Evolutionary conservation across 2,888 invertebrate species (phyloP).

Genomic region (Acleris literana): DNA sequence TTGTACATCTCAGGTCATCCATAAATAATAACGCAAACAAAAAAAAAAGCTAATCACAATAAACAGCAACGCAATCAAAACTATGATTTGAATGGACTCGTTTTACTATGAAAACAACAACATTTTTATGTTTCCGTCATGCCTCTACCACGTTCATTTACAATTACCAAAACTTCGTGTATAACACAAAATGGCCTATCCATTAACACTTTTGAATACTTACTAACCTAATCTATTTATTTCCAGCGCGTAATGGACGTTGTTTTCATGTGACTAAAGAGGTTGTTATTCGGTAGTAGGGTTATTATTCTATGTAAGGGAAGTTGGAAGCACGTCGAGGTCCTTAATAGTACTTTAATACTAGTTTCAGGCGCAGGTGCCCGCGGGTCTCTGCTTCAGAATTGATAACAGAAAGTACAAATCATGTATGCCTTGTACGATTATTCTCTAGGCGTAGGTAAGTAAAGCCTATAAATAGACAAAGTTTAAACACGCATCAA

Average conservation of each 20-base stretch:
- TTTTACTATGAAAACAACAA: slow-evolving; percentile 36
- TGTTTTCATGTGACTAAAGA: background rate
- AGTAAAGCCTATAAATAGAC: background rate
- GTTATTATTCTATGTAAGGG: slow-evolving; percentile 30
- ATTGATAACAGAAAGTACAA: slow-evolving; percentile 30
- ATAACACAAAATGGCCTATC: background rate
- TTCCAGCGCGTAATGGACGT: slow-evolving; percentile 1
- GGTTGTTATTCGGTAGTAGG: slow-evolving; percentile 9
- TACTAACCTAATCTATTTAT: background rate
- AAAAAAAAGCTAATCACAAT: slow-evolving; percentile 33
- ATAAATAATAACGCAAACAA: slow-evolving; percentile 7
- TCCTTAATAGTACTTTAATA: slow-evolving; percentile 37
- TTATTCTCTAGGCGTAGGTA: slow-evolving; percentile 5
- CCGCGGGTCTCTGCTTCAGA: slow-evolving; percentile 11
- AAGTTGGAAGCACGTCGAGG: slow-evolving; percentile 30
- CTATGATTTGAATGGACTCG: slow-evolving; percentile 36
- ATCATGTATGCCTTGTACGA: slow-evolving; percentile 17
- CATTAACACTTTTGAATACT: background rate
- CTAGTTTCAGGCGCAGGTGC: slow-evolving; percentile 34
- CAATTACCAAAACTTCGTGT: background rate
- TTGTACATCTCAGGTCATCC: slow-evolving; percentile 13
- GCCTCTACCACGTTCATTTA: background rate
- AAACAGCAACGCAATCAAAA: slow-evolving; percentile 34
- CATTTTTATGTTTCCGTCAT: slow-evolving; percentile 34
- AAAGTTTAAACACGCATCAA: too few species aligned